Percentiles rank a stretch among this genome's conserved stretches.
These are phyloP conservation scores for Eilema depressum DNA, from an alignment of 2,888 invertebrate species.

Conservation along the genomic window DNA sequence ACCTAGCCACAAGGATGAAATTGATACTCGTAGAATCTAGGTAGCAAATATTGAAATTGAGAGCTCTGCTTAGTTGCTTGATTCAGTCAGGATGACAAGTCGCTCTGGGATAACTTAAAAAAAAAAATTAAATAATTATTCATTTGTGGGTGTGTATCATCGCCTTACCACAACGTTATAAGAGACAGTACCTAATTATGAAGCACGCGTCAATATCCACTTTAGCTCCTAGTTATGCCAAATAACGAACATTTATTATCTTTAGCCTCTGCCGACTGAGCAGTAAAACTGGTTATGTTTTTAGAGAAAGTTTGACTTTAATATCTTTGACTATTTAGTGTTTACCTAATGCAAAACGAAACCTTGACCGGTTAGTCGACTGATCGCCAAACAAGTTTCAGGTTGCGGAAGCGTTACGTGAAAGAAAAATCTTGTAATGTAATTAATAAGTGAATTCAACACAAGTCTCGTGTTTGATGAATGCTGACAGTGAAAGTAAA, in stretches of 20 bases:
- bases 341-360: slow-evolving; percentile 46
- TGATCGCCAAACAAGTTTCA: slow-evolving; percentile 47
- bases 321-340: slow-evolving; percentile 42
- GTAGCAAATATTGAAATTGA: not conserved
- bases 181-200: not conserved
- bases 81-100: not conserved
- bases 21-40: not conserved
- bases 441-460: slow-evolving; percentile 42
- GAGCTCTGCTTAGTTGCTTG: not conserved
- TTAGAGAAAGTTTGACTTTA: slow-evolving; percentile 52
- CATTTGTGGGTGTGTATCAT: not conserved
- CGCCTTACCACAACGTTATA: not conserved
- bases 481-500: slow-evolving; percentile 8
- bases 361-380: slow-evolving; percentile 53
- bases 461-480: slow-evolving; percentile 19
- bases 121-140: not conserved
- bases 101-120: not conserved
- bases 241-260: slow-evolving; percentile 7
- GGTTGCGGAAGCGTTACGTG: slow-evolving; percentile 38
- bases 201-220: not conserved
- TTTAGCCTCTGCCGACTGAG: slow-evolving; percentile 5
- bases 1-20: not conserved
- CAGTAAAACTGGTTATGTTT: slow-evolving; percentile 40
- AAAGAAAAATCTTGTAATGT: slow-evolving; percentile 14
- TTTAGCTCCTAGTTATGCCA: not conserved